Evolutionary conservation across 2,888 invertebrate genomes (phyloP), one percentile per base, ranked within the genome.

Genomic region (Odontocerum albicorne): DNA sequence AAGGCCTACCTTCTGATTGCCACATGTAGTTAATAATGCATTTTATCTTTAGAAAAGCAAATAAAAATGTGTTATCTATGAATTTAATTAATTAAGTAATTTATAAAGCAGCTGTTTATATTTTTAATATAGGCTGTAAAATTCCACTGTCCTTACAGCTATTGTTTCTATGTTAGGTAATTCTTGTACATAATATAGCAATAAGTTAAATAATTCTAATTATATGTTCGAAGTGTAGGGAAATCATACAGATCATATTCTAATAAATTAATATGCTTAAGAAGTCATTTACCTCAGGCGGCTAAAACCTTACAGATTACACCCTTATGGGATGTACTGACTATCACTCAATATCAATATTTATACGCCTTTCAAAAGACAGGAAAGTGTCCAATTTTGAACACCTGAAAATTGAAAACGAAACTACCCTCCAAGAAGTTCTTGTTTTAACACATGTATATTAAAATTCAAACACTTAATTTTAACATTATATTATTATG

Each of bases 121-220:
- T 46, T 46, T 20, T 50, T 36, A 51, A 44, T 44, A 16, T 35
- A 33, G 33, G 38, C 17, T 44, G 36, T 51, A 21, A 27, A 32
- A 33, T 36, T 31, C 22, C 35, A 45, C 27, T 43, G 49, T 49
- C 36, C 54, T 35, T 47, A 49, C 54, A 54, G 46, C 46, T 46
- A 49, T 35, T 50, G 32, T 35, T 43, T 35, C 36, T 49, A 54
- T 54, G 42, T 54, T 49, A 54, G 49, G 39, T 44, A 49, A 54
- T 43, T 38, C 36, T 42, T 54, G 54, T 54, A 54, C 47, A 54
- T 54, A 54, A 36, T 19, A 20, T 54, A 54, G 43, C 17, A 16
- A 16, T 54, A 54, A 54, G 54, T 42, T 32, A 43, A 54, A 45
- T 52, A 38, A 38, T 52, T 33, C 40, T 46, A 53, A 46, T 40